These are phyloP conservation scores for Cyclargus thomasi DNA, from an alignment of 1,140 invertebrate species.

Conservation along the genomic window DNA sequence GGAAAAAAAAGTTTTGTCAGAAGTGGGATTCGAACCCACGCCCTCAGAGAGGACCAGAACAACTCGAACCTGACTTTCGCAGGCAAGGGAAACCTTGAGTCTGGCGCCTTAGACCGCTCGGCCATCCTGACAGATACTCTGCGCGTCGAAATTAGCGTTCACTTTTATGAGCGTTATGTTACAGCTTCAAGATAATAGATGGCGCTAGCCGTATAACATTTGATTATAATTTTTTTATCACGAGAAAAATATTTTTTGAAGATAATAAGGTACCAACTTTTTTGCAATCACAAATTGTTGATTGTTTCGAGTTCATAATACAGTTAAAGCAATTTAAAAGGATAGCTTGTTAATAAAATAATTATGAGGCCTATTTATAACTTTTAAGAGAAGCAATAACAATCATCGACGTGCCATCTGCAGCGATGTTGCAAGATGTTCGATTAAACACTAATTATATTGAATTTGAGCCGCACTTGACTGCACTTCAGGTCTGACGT, in stretches of 20 bases:
- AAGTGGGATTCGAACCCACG: constrained; percentile 92
- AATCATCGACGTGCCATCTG: neutral
- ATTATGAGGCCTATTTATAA: neutral
- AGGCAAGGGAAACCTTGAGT: constrained; percentile 76
- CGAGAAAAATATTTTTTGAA: neutral
- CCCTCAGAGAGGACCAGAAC: constrained; percentile 89
- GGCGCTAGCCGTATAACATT: neutral
- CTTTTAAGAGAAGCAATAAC: neutral
- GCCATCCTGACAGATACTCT: constrained; percentile 76
- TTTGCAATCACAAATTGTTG: neutral
- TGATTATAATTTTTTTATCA: neutral
- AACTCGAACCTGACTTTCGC: constrained; percentile 62
- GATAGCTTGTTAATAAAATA: neutral
- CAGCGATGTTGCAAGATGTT: constrained; percentile 8
- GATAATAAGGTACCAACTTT: neutral
- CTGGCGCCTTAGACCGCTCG: constrained; percentile 84
- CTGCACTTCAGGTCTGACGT: constrained; percentile 1
- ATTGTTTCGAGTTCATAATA: neutral
- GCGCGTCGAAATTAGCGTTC: constrained; percentile 26
- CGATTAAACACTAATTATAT: constrained; percentile 11
- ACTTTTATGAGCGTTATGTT: neutral
- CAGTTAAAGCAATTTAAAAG: neutral
- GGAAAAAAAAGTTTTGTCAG: constrained; percentile 84
- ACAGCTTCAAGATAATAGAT: neutral
- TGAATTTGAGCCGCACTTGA: constrained; percentile 12